Evolutionary conservation across 2,888 invertebrate species (phyloP).

Genomic region (Eupelmus urozonus): DNA sequence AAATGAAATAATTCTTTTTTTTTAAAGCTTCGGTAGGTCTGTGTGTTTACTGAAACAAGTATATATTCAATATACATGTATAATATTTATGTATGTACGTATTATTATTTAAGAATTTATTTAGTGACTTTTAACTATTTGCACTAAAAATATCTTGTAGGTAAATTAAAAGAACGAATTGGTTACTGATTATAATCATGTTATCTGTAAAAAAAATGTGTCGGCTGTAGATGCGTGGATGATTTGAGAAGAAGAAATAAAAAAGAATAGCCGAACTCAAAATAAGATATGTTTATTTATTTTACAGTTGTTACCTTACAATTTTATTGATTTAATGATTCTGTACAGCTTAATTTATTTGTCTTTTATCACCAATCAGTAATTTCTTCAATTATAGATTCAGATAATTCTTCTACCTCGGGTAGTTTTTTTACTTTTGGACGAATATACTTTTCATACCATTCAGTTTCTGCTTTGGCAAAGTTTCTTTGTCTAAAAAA

Average conservation of each 20-base stretch:
- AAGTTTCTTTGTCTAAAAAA: conserved; percentile 68
- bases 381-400: conserved; percentile 62
- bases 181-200: conserved; percentile 59
- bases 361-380: conserved; percentile 57
- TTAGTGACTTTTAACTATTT: conserved; percentile 62
- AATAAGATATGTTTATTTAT: conserved; percentile 39
- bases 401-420: conserved; percentile 56
- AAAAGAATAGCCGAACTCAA: conserved; percentile 42
- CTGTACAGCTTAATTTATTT: neutral
- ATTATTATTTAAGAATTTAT: conserved; percentile 66
- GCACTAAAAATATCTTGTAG: conserved; percentile 60
- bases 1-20: conserved; percentile 53
- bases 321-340: neutral
- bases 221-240: conserved; percentile 51
- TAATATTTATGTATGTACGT: conserved; percentile 72
- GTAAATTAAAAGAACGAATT: conserved; percentile 46
- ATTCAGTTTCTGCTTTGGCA: conserved; percentile 68
- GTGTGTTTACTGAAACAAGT: conserved; percentile 50
- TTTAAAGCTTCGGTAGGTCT: conserved; percentile 54
- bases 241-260: conserved; percentile 54
- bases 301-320: conserved; percentile 26
- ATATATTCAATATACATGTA: conserved; percentile 71
- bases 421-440: conserved; percentile 66
- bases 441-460: conserved; percentile 66
- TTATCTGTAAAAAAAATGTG: conserved; percentile 57